Evolutionary conservation across 2,797 vertebrate genomes (phyloP).

Genomic region (Chelidonichthys spinosus): DNA sequence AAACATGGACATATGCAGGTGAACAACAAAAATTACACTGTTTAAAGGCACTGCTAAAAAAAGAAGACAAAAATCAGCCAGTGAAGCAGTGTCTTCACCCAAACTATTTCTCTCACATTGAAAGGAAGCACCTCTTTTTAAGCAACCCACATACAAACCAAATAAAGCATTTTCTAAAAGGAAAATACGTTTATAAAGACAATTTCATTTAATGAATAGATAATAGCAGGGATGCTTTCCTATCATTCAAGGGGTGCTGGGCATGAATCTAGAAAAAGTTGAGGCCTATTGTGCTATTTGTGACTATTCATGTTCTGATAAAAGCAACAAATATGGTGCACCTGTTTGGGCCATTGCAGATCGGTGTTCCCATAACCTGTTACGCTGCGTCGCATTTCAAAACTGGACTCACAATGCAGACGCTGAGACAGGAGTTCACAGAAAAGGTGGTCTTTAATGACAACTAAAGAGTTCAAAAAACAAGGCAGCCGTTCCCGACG

Average conservation of each 20-base stretch:
- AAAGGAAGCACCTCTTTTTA: background rate
- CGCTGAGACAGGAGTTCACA: too few relatives aligned
- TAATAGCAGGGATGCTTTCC: constrained; percentile 11
- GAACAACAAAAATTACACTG: background rate
- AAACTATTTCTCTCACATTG: background rate
- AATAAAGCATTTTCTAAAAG: background rate
- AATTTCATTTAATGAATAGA: constrained; percentile 39
- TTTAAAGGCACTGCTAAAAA: background rate
- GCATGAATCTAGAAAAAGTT: background rate
- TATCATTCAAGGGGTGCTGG: background rate
- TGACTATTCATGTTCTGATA: too few relatives aligned
- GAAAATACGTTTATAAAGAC: background rate
- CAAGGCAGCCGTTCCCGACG: too few relatives aligned
- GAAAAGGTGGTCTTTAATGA: too few relatives aligned
- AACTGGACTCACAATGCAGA: too few relatives aligned
- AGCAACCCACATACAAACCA: background rate
- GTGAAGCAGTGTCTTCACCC: constrained; percentile 1
- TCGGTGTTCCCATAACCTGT: too few relatives aligned
- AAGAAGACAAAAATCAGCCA: constrained; percentile 2
- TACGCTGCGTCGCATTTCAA: too few relatives aligned
- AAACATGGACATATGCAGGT: background rate
- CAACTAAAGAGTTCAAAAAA: too few relatives aligned
- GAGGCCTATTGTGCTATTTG: too few relatives aligned
- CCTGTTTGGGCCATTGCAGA: too few relatives aligned
- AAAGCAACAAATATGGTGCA: too few relatives aligned